Percentiles rank a stretch among this genome's conserved stretches.
Evolutionary conservation across 2,888 invertebrate species (phyloP).

Genomic region (Barypeithes pellucidus): DNA sequence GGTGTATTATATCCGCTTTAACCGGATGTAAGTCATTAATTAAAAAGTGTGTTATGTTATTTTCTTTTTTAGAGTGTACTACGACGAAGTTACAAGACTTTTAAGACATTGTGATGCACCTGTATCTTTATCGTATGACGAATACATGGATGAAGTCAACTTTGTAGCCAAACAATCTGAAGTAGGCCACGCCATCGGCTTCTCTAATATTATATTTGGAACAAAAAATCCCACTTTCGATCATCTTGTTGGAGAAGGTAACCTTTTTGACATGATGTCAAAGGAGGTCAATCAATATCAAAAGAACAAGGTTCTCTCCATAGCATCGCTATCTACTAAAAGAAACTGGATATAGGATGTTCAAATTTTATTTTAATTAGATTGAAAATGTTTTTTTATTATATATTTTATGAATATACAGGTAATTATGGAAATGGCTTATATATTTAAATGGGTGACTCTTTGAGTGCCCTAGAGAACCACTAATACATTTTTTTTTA

Average conservation of each 20-base stretch:
- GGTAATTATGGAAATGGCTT: no score
- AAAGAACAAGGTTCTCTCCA: neutral
- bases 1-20: no score
- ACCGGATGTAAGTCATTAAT: neutral
- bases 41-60: no score
- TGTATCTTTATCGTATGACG: neutral
- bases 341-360: conserved; percentile 9
- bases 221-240: conserved; percentile 7
- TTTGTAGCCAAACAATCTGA: neutral
- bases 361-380: neutral
- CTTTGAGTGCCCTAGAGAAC: no score
- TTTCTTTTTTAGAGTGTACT: conserved; percentile 17
- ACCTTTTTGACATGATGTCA: neutral
- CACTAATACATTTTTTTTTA: no score
- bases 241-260: conserved; percentile 14
- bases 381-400: neutral
- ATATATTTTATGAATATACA: no score
- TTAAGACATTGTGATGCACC: neutral
- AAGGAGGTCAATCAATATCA: conserved; percentile 3
- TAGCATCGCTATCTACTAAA: conserved; percentile 2
- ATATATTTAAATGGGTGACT: no score
- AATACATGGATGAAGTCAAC: conserved; percentile 20
- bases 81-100: conserved; percentile 11
- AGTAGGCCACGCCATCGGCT: neutral
- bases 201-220: conserved; percentile 9